phyloP scores from a whole-genome alignment of 1,140 invertebrate species.

The Neodiprion virginianus region DNA sequence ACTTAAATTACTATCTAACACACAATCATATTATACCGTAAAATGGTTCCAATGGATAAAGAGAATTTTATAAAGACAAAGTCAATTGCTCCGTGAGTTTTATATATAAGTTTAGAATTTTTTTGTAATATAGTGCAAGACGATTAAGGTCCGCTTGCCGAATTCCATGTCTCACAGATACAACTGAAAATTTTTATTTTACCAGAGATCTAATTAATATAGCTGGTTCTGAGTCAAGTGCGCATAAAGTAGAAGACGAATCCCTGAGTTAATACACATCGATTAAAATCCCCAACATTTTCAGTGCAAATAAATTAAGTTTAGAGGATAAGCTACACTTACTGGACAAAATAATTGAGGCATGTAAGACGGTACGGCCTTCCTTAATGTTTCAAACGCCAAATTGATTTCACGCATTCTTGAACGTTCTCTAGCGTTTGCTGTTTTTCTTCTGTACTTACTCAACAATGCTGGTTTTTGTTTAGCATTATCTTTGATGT shows the following conservation, averaged over 20 bases:
- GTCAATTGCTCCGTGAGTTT: not conserved
- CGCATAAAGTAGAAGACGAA: too few relatives aligned
- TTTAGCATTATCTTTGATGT: constrained; percentile 62
- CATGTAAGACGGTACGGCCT: constrained; percentile 69
- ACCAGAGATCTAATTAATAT: too few relatives aligned
- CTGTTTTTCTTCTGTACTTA: constrained; percentile 88
- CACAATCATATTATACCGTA: not conserved
- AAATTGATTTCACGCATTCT: constrained; percentile 89
- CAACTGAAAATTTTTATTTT: too few relatives aligned
- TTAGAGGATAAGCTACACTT: constrained; percentile 9
- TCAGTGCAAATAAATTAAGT: not conserved
- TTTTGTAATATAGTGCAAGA: not conserved
- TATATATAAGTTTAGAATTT: too few relatives aligned
- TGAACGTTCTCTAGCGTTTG: constrained; percentile 84
- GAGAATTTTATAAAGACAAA: not conserved
- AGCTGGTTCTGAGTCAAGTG: too few relatives aligned
- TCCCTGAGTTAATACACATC: not conserved
- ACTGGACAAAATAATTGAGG: constrained; percentile 28
- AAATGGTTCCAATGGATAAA: not conserved
- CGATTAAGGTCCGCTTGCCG: not conserved
- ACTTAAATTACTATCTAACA: too few relatives aligned
- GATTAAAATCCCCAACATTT: not conserved
- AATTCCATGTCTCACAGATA: not conserved
- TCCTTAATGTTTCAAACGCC: constrained; percentile 81
- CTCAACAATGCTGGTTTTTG: constrained; percentile 74